Evolutionary conservation across 92 coral and sea anemone genomes (phyloP).

Genomic region (Zoanthus sansibaricus): DNA sequence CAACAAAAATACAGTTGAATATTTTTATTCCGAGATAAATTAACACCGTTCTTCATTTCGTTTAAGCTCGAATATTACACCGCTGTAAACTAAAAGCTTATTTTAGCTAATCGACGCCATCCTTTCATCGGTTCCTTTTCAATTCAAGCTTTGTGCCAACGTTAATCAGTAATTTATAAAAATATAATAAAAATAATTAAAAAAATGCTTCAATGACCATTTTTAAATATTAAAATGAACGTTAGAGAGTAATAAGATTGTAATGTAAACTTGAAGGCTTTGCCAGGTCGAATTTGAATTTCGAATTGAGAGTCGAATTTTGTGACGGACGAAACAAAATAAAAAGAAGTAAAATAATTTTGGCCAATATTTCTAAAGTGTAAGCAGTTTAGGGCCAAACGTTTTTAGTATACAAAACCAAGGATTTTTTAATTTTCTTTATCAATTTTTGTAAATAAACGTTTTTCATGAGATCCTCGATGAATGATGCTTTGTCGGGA

Average conservation of each 20-base stretch:
- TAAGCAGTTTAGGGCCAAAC: not conserved
- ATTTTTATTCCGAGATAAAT: not conserved
- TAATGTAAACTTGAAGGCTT: not conserved
- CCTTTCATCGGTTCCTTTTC: not conserved
- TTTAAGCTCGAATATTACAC: not conserved
- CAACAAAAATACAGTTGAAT: no score
- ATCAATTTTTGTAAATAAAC: not conserved
- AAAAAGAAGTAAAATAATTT: not conserved
- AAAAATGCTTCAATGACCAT: not conserved
- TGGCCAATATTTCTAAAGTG: not conserved
- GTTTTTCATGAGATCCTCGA: not conserved
- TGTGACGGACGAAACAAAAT: not conserved
- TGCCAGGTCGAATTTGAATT: no score
- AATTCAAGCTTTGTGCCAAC: not conserved
- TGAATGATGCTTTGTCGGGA: not conserved
- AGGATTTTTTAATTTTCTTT: not conserved
- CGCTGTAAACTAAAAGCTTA: not conserved
- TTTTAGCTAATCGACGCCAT: not conserved
- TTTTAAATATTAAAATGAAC: slow-evolving; percentile 20
- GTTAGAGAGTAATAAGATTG: not conserved
- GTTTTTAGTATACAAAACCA: not conserved
- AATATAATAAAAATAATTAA: slow-evolving; percentile 1
- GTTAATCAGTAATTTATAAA: slow-evolving; percentile 25
- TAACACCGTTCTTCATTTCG: not conserved
- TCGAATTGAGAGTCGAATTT: not conserved